Conservation (phyloP, 2,888 invertebrate species). For the Drosophila austrosaltans region DNA sequence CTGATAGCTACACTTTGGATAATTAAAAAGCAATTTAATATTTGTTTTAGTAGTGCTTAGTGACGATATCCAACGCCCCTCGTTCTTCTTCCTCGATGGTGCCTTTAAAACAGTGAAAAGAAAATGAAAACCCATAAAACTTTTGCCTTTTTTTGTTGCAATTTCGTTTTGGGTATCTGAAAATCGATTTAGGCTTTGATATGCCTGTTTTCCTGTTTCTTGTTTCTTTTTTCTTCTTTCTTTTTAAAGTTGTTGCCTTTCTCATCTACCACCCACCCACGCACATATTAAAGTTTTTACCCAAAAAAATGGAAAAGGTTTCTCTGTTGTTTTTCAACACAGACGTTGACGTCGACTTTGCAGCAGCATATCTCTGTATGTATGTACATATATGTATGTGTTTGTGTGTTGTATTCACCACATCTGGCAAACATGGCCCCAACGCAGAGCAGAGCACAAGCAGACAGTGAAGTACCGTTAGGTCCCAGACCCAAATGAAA, state of each 20-base stretch:
- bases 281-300: constrained; percentile 34
- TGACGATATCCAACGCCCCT: no score
- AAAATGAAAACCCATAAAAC: not conserved
- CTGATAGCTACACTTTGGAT: no score
- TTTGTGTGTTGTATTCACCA: constrained; percentile 51
- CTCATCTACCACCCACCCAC: constrained; percentile 24
- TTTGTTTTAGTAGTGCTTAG: no score
- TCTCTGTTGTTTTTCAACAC: constrained; percentile 21
- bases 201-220: not conserved
- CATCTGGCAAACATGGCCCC: constrained; percentile 51
- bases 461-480: constrained; percentile 50
- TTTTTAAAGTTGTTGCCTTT: constrained; percentile 23
- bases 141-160: not conserved
- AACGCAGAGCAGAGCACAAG: constrained; percentile 12
- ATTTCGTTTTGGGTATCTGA: not conserved
- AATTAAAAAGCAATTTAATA: no score
- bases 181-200: constrained; percentile 5
- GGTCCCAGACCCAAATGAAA: constrained; percentile 53
- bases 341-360: constrained; percentile 32
- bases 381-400: constrained; percentile 12
- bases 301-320: constrained; percentile 26
- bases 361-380: not conserved
- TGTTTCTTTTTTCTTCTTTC: constrained; percentile 14
- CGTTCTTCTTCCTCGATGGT: not conserved
- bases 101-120: not conserved